Evolutionary conservation across 2,113 vertebrate species (phyloP), one percentile per base, ranked within the genome.

Genomic region (Callipepla squamata): DNA sequence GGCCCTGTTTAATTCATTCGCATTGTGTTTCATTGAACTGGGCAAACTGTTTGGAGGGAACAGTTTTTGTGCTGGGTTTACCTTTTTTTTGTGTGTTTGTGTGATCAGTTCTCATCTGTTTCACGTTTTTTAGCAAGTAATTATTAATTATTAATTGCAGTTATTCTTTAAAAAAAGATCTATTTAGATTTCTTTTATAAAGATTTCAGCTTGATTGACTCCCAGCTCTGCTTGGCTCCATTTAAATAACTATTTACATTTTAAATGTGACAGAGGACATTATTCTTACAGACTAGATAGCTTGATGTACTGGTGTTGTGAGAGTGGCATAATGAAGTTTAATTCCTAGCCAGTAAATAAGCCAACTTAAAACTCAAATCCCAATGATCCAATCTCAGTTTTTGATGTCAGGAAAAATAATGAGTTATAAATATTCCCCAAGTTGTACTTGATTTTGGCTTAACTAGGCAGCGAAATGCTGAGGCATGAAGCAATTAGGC

Each of bases 1-100:
- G 73, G 91, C 75, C 74, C 89, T 94, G 89, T 92, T 96, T 93
- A 92, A 94, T 95, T 95, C 61, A 92, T 96, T 86, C 0, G 0
- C 61, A 75, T 84, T 94, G 87, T 95, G 44, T 93, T 94, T 86
- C 76, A 28, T 18, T 70, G 73, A 80, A 58, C 66, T 78, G 69
- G 73, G 76, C 68, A 40, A 83, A 42, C 69, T 90, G 13, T 51
- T 20, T 38, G 82, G 51, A 88, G 92, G 53, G 90, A 91, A 38
- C 47, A 68, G 16, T 65, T 85, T 85, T 87, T 89, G 22, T 59
- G 30, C 72, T 48, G 51, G 65, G 32, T 67, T 90, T 75, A 85
- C 12, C 21, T 74, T 88, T 91, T 87, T 89, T 82, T 61, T 68
- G 36, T 36, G 36, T 36, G 36, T 36, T 7, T 36, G 36, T 36